phyloP scores from a whole-genome alignment of 23 tunicate genomes.

The Ascidia mentula region DNA sequence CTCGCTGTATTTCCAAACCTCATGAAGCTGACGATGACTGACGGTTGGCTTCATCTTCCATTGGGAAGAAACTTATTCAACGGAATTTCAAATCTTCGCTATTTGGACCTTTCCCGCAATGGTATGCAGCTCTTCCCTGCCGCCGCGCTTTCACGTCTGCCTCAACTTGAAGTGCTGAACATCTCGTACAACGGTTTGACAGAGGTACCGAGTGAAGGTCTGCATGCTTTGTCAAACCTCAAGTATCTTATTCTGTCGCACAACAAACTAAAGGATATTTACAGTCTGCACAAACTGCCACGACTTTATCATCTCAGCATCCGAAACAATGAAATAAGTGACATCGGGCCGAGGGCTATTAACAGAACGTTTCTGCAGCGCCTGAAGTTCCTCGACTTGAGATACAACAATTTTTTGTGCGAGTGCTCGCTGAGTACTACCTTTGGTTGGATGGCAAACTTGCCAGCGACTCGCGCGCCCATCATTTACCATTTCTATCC shows the following conservation, averaged over 20 bases:
- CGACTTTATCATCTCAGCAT: neutral
- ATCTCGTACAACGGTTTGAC: neutral
- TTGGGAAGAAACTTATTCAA: neutral
- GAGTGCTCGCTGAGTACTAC: neutral
- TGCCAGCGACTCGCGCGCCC: neutral
- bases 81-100: neutral
- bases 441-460: neutral
- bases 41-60: neutral
- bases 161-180: neutral
- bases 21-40: neutral
- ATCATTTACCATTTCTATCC: neutral
- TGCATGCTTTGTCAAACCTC: neutral
- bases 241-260: neutral
- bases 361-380: neutral
- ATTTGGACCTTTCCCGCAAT: neutral
- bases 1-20: neutral
- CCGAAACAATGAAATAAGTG: neutral
- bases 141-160: neutral
- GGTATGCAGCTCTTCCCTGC: neutral
- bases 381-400: neutral
- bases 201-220: neutral
- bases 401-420: neutral
- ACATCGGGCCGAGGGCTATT: neutral
- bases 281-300: neutral
- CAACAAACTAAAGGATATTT: neutral